Evolutionary conservation across 1,140 invertebrate genomes (phyloP).

Genomic region (Saxidomus purpurata): DNA sequence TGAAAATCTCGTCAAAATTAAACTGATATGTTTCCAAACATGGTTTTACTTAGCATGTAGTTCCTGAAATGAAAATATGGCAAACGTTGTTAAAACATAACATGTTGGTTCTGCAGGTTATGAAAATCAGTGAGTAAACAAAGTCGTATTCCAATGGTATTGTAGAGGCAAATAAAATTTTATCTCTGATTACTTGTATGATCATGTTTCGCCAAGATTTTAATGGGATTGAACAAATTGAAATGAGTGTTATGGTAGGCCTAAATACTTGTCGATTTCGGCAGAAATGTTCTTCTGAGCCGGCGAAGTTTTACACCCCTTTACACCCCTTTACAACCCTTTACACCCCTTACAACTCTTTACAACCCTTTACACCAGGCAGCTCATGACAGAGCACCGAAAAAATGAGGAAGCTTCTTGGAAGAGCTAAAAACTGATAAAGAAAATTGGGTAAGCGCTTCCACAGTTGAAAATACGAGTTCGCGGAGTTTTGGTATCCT

Average conservation of each 20-base stretch:
- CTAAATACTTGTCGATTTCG: constrained; percentile 31
- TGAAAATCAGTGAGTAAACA: background rate
- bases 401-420: constrained; percentile 21
- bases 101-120: background rate
- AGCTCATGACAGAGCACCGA: background rate
- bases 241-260: background rate
- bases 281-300: background rate
- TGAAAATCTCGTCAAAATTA: no score
- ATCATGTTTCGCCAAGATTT: background rate
- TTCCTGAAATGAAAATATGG: no score
- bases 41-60: no score
- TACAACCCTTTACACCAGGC: constrained; percentile 56
- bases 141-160: background rate
- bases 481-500: constrained; percentile 45
- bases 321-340: no score
- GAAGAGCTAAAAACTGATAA: constrained; percentile 46
- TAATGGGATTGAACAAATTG: background rate
- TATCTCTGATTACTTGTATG: background rate
- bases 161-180: background rate
- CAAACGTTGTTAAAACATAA: no score
- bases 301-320: constrained; percentile 30
- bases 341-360: no score
- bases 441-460: constrained; percentile 51
- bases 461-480: constrained; percentile 58
- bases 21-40: no score